A percentile compares a stretch with the other conserved stretches of the same genome.
These are phyloP conservation scores for Vulpes vulpes DNA, from an alignment of 2,113 vertebrate species.

Conservation along the genomic window DNA sequence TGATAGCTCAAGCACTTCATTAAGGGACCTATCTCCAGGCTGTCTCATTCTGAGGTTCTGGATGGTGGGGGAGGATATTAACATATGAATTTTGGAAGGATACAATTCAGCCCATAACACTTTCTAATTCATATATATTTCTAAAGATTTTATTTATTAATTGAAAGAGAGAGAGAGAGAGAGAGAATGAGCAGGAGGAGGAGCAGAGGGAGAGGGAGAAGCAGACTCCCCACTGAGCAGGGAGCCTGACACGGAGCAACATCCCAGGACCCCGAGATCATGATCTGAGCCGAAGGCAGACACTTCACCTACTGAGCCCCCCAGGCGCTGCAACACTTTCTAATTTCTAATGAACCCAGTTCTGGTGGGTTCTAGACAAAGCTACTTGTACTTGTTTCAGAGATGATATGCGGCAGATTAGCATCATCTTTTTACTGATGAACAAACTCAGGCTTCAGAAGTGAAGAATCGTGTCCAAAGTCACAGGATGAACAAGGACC, in stretches of 20 bases:
- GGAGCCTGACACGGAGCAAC: too few relatives aligned
- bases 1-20: background rate
- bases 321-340: background rate
- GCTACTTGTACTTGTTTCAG: background rate
- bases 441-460: background rate
- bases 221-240: too few relatives aligned
- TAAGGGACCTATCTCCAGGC: background rate
- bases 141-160: too few relatives aligned
- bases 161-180: too few relatives aligned
- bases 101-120: background rate
- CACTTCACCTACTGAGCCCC: too few relatives aligned
- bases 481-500: background rate
- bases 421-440: background rate
- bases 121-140: background rate
- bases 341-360: background rate
- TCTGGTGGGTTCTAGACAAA: background rate
- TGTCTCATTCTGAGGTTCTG: background rate
- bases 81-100: background rate
- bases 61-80: background rate
- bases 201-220: too few relatives aligned
- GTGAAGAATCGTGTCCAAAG: background rate
- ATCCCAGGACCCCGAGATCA: too few relatives aligned
- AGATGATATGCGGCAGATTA: background rate
- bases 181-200: too few relatives aligned
- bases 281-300: too few relatives aligned